Evolutionary conservation across 1,140 invertebrate genomes (phyloP).

Genomic region (Meteorus sp.): DNA sequence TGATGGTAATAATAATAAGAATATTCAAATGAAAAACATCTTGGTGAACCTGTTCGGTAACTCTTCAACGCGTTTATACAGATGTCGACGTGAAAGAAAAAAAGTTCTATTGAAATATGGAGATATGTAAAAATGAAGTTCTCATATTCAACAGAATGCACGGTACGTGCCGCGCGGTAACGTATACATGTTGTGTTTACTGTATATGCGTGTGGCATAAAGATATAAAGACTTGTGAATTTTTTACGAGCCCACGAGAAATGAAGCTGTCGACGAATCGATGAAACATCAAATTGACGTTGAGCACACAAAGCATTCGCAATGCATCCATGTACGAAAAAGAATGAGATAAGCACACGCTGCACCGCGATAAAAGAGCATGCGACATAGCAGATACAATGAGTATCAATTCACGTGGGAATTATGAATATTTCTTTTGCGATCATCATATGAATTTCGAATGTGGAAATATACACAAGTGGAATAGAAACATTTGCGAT

Average conservation of each 20-base stretch:
- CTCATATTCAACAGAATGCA: slow-evolving; percentile 7
- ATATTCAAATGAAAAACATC: background rate
- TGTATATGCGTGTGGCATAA: slow-evolving; percentile 15
- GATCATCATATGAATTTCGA: background rate
- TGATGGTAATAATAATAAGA: no score
- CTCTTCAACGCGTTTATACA: background rate
- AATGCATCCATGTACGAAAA: slow-evolving; percentile 1
- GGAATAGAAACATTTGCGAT: background rate
- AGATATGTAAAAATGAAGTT: slow-evolving; percentile 14
- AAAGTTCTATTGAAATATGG: background rate
- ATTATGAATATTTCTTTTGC: no score
- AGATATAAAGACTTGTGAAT: slow-evolving; percentile 19
- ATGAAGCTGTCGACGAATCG: slow-evolving; percentile 29
- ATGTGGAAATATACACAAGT: background rate
- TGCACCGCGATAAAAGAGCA: no score
- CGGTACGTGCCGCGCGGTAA: no score
- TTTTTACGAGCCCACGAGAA: slow-evolving; percentile 22
- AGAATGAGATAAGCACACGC: background rate
- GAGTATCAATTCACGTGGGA: no score
- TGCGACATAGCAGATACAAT: no score
- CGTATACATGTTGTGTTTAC: no score
- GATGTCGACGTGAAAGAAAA: background rate
- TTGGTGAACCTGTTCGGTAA: slow-evolving; percentile 21
- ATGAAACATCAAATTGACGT: slow-evolving; percentile 27
- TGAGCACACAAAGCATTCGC: slow-evolving; percentile 17